phyloP scores from a whole-genome alignment of 2,888 invertebrate genomes.

The Leptura quadrifasciata region DNA sequence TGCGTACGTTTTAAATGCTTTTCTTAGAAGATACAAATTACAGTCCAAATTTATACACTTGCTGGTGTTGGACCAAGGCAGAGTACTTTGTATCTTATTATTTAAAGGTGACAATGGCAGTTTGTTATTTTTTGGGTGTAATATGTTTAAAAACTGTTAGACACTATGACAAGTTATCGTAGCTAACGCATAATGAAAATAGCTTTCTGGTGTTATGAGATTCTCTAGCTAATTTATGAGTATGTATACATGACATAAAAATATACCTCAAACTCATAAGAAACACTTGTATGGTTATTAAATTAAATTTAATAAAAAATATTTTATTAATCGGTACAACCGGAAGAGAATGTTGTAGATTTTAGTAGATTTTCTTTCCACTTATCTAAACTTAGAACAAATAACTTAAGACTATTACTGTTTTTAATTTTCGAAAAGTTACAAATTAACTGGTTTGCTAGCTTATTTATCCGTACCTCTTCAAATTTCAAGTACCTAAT shows the following conservation, averaged over 20 bases:
- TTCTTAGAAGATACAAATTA: conserved; percentile 42
- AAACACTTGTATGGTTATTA: not conserved
- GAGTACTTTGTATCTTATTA: conserved; percentile 36
- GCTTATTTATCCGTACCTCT: too few species aligned
- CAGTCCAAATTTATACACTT: conserved; percentile 39
- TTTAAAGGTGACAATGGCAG: conserved; percentile 32
- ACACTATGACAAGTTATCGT: conserved; percentile 16
- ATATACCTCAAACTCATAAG: not conserved
- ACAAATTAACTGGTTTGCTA: too few species aligned
- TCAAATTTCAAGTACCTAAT: too few species aligned
- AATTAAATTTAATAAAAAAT: too few species aligned
- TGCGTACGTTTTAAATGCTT: conserved; percentile 24
- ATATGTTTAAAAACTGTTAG: conserved; percentile 31
- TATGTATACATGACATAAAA: not conserved
- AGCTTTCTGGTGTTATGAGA: not conserved
- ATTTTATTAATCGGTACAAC: too few species aligned
- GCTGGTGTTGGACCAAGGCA: conserved; percentile 34
- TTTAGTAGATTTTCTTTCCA: too few species aligned
- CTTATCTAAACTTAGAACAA: too few species aligned
- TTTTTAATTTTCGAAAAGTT: too few species aligned
- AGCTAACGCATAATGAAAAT: conserved; percentile 5
- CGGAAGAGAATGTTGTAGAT: too few species aligned
- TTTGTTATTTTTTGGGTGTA: conserved; percentile 32
- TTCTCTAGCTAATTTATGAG: conserved; percentile 24
- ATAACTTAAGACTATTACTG: too few species aligned